These are phyloP conservation scores for Amblyopsis hoosieri DNA, from an alignment of 2,797 vertebrate species.

Conservation along the genomic window DNA sequence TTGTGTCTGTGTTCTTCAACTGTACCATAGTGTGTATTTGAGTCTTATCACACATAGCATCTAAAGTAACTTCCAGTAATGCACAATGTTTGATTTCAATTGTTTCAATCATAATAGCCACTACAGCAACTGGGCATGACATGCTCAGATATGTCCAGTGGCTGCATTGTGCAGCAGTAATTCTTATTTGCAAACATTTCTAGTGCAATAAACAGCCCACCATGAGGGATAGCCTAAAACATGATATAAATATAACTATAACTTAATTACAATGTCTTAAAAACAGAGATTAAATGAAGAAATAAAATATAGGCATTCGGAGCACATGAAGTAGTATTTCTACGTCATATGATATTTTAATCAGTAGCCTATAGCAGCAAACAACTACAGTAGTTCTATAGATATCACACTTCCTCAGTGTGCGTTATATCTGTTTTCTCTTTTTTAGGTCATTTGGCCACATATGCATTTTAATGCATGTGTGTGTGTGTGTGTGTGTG, in stretches of 20 bases:
- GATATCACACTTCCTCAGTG: too few species aligned
- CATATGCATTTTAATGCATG: too few species aligned
- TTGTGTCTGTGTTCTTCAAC: conserved; percentile 70
- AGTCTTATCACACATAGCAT: conserved; percentile 77
- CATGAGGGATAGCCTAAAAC: conserved; percentile 5
- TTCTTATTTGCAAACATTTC: conserved; percentile 73
- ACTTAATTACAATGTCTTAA: too few species aligned
- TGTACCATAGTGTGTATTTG: conserved; percentile 63
- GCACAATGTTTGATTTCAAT: conserved; percentile 77
- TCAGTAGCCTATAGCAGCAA: too few species aligned
- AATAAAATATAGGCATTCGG: neutral
- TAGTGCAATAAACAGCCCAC: conserved; percentile 59
- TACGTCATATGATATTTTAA: too few species aligned
- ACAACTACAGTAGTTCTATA: too few species aligned
- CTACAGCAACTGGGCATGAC: conserved; percentile 54
- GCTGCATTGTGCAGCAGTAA: conserved; percentile 78
- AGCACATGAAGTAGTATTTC: too few species aligned
- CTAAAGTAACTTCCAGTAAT: conserved; percentile 77
- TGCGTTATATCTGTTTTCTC: too few species aligned
- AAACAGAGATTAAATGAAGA: neutral
- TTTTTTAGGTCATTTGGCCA: too few species aligned
- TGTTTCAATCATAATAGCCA: conserved; percentile 78
- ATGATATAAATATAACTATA: too few species aligned
- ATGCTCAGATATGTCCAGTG: conserved; percentile 63
- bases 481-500: too few species aligned